A percentile compares a stretch with the other conserved stretches of the same genome.
Evolutionary conservation across 1,140 invertebrate genomes (phyloP).

Genomic region (Neocloeon triangulifer): DNA sequence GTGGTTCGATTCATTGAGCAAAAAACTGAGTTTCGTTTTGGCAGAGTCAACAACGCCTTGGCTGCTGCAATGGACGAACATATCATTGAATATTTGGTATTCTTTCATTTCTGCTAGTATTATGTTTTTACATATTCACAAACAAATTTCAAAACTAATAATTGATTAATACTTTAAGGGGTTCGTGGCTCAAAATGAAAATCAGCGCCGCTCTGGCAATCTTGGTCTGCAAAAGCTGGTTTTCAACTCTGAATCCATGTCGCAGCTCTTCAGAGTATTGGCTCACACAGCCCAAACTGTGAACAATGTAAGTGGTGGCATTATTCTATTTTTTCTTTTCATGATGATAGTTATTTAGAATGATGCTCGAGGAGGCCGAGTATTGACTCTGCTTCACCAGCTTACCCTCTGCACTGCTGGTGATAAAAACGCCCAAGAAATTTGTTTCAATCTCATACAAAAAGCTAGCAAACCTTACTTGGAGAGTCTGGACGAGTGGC

Average conservation of each 20-base stretch:
- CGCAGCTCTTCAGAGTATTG: conserved; percentile 24
- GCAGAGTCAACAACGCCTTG: conserved; percentile 79
- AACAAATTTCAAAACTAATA: too few species aligned
- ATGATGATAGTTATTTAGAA: conserved; percentile 24
- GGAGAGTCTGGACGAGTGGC: conserved; percentile 80
- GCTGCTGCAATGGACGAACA: conserved; percentile 53
- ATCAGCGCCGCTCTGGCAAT: too few species aligned
- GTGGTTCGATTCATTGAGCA: conserved; percentile 66
- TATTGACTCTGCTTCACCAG: conserved; percentile 65
- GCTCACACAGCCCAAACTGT: conserved; percentile 12
- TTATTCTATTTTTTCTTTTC: background rate
- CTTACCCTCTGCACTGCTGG: conserved; percentile 55
- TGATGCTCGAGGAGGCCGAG: conserved; percentile 58
- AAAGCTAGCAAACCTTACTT: conserved; percentile 74
- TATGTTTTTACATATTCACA: too few species aligned
- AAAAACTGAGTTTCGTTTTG: conserved; percentile 48
- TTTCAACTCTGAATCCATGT: conserved; percentile 28
- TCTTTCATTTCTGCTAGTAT: too few species aligned
- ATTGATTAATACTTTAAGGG: too few species aligned
- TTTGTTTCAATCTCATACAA: conserved; percentile 53
- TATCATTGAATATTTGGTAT: conserved; percentile 57
- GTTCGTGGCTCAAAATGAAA: too few species aligned
- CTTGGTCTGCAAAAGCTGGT: too few species aligned
- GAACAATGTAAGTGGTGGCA: too few species aligned
- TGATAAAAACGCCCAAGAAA: conserved; percentile 41